Evolutionary conservation across 1,140 invertebrate species (phyloP), one percentile per base, ranked within the genome.

Genomic region (Rhagoletis pomonella): DNA sequence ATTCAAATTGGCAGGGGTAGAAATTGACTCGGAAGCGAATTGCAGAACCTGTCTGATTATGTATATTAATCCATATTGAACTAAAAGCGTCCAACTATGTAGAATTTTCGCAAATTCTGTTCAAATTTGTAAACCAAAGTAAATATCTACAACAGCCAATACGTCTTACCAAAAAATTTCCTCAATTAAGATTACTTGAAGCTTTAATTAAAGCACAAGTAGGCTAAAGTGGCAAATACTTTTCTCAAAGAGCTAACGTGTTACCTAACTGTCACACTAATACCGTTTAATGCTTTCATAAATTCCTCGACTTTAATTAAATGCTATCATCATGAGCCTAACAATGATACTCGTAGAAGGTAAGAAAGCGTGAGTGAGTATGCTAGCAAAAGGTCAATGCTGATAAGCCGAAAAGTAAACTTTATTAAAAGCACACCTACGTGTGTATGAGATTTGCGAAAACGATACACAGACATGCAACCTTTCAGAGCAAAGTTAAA

Each of bases 251-350:
- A 42, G 39, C 47, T 81, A 55, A 29, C 29, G 73, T 55, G 73
- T 58, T 55, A 10, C 14, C n/a, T 50, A 81, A 81, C 17, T 55
- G 73, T 5, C 44, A 9, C 7, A 81, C 47, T 81, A 81, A 81
- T 81, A 10, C 73, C 17, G 6, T n/a, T n/a, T 58, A 81, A 81
- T 55, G 73, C 73, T 19, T 81, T 58, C 73, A 81, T 81, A 81
- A 77, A 55, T 81, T 81, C 73, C 19, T 17, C 55, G 47, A 81
- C 47, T 81, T 81, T 81, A 81, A 55, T 81, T 50, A 55, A 55
- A 81, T 19, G 73, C 73, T n/a, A 81, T 73, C 73, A 81, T 81
- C 47, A 81, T 81, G 67, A 73, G 67, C 73, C 42, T 29, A 81
- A 50, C 73, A 29, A 29, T 29, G 29, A 29, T 29, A 29, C 29